Conservation (phyloP, 2,113 vertebrate species). For the Entelurus aequoreus region DNA sequence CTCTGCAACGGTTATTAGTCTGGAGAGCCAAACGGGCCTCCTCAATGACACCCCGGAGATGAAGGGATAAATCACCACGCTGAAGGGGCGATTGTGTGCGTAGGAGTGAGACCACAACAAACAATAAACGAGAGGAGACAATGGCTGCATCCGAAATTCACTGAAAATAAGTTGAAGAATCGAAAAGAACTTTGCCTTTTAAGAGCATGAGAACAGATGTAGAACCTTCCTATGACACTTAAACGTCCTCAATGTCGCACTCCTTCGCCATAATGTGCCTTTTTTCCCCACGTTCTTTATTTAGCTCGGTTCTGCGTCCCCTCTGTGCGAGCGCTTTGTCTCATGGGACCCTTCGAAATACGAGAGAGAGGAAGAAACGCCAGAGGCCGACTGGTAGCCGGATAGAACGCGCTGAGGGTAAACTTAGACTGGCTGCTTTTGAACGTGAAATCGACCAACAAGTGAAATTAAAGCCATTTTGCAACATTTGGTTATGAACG, state of each 20-base stretch:
- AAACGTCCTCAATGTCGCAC: not conserved
- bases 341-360: not conserved
- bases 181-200: not conserved
- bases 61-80: conserved; percentile 55
- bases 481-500: too few species aligned
- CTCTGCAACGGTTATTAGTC: conserved; percentile 53
- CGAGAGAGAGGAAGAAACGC: not conserved
- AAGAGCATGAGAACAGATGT: not conserved
- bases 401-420: not conserved
- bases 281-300: not conserved
- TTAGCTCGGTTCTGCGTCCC: not conserved
- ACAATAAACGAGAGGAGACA: conserved; percentile 20
- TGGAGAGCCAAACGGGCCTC: conserved; percentile 48
- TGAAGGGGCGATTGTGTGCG: conserved; percentile 27
- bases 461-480: too few species aligned
- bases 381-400: not conserved
- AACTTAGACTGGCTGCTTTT: not conserved
- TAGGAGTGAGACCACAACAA: conserved; percentile 20
- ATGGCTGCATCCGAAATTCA: not conserved
- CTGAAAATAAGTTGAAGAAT: not conserved
- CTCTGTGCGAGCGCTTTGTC: not conserved
- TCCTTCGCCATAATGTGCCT: not conserved
- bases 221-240: not conserved
- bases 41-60: conserved; percentile 60
- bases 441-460: not conserved